A percentile compares a stretch with the other conserved stretches of the same genome.
Evolutionary conservation across 2,797 vertebrate species (phyloP).

Genomic region (Lagocephalus sceleratus): DNA sequence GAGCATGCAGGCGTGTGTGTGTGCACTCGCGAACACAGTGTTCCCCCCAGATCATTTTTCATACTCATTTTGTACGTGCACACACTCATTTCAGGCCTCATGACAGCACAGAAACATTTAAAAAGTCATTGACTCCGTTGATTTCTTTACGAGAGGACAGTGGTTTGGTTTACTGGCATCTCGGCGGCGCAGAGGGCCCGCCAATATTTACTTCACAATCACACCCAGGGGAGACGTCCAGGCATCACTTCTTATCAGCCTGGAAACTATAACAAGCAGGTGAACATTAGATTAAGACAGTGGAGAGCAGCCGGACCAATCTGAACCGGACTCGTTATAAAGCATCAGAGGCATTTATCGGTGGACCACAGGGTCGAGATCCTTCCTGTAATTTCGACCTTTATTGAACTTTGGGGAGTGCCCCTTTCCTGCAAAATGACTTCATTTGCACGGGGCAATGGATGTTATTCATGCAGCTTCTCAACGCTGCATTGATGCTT

Average conservation of each 20-base stretch:
- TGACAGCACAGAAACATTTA: constrained; percentile 93
- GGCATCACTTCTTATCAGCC: constrained; percentile 74
- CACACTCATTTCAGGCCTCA: constrained; percentile 65
- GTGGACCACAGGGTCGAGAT: constrained; percentile 37
- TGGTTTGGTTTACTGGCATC: constrained; percentile 82
- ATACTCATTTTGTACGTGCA: constrained; percentile 85
- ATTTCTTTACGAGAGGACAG: constrained; percentile 88
- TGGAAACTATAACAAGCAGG: constrained; percentile 72
- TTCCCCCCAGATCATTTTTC: constrained; percentile 90
- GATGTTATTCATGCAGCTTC: constrained; percentile 37
- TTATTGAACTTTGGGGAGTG: constrained; percentile 40
- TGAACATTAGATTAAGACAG: constrained; percentile 60
- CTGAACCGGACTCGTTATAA: constrained; percentile 53
- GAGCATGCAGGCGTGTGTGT: constrained; percentile 59
- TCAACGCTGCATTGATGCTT: constrained; percentile 18
- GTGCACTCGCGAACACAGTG: constrained; percentile 43
- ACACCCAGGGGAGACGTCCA: constrained; percentile 66
- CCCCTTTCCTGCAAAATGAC: constrained; percentile 22
- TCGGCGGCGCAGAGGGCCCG: constrained; percentile 71
- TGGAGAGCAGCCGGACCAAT: constrained; percentile 53
- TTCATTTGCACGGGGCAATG: constrained; percentile 38
- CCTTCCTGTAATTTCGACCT: constrained; percentile 48
- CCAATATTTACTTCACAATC: constrained; percentile 71
- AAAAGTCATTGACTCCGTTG: constrained; percentile 89
- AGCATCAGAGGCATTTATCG: constrained; percentile 53